Percentiles rank a stretch among this genome's conserved stretches.
phyloP scores from a whole-genome alignment of 2,113 vertebrate species.

The Apodemus sylvaticus region DNA sequence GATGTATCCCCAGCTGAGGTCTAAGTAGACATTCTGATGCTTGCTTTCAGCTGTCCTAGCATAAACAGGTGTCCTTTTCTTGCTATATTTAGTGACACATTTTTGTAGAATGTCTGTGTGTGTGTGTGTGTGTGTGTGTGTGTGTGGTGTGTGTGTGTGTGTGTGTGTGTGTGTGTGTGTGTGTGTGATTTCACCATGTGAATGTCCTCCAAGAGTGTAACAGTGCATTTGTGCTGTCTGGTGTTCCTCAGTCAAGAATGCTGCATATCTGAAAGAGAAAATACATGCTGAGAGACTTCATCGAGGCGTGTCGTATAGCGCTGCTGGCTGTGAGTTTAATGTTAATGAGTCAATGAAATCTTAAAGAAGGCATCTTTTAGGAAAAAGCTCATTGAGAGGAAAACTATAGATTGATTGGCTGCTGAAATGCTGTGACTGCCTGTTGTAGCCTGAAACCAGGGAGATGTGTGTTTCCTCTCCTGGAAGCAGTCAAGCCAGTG shows the following conservation, averaged over 20 bases:
- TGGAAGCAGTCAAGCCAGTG: background rate
- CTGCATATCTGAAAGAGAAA: background rate
- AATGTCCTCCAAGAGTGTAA: background rate
- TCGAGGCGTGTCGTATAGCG: accelerated
- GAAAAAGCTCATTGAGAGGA: background rate
- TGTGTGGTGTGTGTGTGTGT: background rate
- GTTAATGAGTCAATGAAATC: background rate
- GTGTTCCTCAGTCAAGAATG: background rate
- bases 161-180: background rate
- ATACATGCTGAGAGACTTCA: background rate
- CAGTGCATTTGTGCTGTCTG: background rate
- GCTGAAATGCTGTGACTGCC: background rate
- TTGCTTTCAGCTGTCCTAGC: background rate
- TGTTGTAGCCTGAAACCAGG: background rate
- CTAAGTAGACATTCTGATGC: background rate
- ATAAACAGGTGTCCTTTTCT: background rate
- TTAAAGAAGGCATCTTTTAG: background rate
- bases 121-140: background rate
- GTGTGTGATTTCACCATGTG: background rate
- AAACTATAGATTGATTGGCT: background rate
- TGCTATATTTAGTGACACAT: background rate
- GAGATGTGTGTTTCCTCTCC: background rate
- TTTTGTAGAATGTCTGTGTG: background rate
- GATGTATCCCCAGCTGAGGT: background rate
- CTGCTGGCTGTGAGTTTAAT: background rate